Evolutionary conservation across 1,140 invertebrate species (phyloP), one percentile per base, ranked within the genome.

Genomic region (Drosophila sechellia): DNA sequence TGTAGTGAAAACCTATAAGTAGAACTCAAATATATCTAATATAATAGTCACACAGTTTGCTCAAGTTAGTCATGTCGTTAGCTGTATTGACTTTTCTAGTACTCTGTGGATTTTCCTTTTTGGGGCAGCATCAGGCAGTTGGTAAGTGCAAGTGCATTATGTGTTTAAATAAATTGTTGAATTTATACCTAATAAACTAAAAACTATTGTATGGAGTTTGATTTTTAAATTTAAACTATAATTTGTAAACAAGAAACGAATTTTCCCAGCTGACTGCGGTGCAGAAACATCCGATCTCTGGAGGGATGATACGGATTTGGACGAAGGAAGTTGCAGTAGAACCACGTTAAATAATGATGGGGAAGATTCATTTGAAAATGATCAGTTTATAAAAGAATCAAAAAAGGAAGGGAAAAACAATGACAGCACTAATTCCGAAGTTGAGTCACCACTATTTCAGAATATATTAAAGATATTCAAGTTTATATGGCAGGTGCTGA

Each of bases 61-160:
- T 0, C 1, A 35, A 37, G n/a, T 6, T n/a, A 27, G 42, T 17
- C 35, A 63, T 73, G 70, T 15, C 46, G 8, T 39, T 45, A 15
- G 20, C 20, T 37, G 15, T 50, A 11, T 53, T 73, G 27, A 11
- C 13, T 22, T 46, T 73, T 39, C 10, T 73, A 31, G 10, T 50
- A 3, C 3, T 73, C 3, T 5, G 72, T n/a, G 40, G 25, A 2
- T 15, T 72, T 11, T 10, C 12, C 8, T 13, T 45, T 27, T 20
- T 52, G 5, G 12, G n/a, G 3, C 17, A 46, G 22, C 25, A 45
- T 48, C 46, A 39, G 12, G 17, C 27, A 12, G 12, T 17, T 8
- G 69, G 69, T 72, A 27, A 46, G 69, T 22, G 4, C 11, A 39
- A 4, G 27, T 8, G 6, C 8, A 4, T n/a, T 4, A 3, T 39